Conservation (phyloP, 2,888 invertebrate species). For the Azorinus chamasolen region DNA sequence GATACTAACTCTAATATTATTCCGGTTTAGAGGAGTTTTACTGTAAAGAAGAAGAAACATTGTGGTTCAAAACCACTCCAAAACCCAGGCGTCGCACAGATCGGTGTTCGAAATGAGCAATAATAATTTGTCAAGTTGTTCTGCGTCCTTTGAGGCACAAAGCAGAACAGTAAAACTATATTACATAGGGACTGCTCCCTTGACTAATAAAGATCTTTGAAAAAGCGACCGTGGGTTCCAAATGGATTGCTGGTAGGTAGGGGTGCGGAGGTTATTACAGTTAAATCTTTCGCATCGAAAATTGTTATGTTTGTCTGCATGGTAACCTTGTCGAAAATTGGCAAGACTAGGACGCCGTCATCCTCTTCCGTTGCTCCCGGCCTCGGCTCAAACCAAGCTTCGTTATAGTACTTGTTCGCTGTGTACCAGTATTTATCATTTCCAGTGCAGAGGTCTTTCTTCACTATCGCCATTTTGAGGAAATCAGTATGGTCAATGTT, state of each 20-base stretch:
- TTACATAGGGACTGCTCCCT: no score
- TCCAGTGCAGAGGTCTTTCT: slow-evolving; percentile 70
- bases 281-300: slow-evolving; percentile 73
- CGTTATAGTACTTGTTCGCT: slow-evolving; percentile 66
- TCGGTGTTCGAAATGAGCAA: no score
- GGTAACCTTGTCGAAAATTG: slow-evolving; percentile 68
- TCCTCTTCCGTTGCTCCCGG: slow-evolving; percentile 70
- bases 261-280: slow-evolving; percentile 56
- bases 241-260: slow-evolving; percentile 71
- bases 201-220: slow-evolving; percentile 19
- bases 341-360: slow-evolving; percentile 73
- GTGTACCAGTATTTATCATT: slow-evolving; percentile 59
- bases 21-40: no score
- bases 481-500: slow-evolving; percentile 60
- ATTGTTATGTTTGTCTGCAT: slow-evolving; percentile 66
- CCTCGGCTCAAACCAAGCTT: slow-evolving; percentile 70
- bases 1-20: no score
- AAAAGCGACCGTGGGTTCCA: slow-evolving; percentile 74
- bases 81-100: no score
- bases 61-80: no score
- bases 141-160: no score
- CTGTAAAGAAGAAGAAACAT: no score
- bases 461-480: slow-evolving; percentile 65
- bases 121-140: no score
- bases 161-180: no score